Evolutionary conservation across 2,113 vertebrate species (phyloP), one percentile per base, ranked within the genome.

Genomic region (Myiopsitta monachus): DNA sequence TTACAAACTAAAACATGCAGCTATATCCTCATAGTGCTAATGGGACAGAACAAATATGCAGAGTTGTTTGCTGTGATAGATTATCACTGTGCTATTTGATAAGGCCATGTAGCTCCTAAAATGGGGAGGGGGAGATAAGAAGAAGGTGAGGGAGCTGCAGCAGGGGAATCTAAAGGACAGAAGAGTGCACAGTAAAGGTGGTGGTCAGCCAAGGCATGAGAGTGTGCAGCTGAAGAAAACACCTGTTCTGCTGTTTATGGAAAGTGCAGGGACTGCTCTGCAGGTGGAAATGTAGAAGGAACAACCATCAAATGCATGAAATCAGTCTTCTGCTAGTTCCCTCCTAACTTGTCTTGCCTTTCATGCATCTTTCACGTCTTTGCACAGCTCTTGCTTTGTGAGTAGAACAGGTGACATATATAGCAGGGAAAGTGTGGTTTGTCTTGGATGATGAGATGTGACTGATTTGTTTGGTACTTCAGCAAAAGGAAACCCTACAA

Each of bases 351-450:
- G 36, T 70, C 64, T 51, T 67, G 38, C 51, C 41, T 72, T 87
- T 46, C 0, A 0, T 64, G 44, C 33, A 41, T 38, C 41, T 70
- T 87, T 90, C 33, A 18, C 0, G 0, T 54, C 46, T 78, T 84
- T 51, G 7, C 39, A 23, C 28, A 55, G 46, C 43, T 74, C 28
- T 78, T 44, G 10, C 55, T 62, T 63, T 59, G 66, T 19, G 13
- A 54, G 18, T 44, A 70, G 55, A 28, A 26, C 16, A 28, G 30
- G 22, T 41, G 52, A 64, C 6, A 11, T 55, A 54, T 66, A 27
- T 51, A 70, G 57, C 8, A 9, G 36, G 27, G 30, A 67, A 64
- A 23, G 16, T 7, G 18, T 46, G 18, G 9, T 66, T 74, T 79
- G 43, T 64, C 43, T 31, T 41, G 11, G 46, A 41, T 55, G 30